A percentile compares a stretch with the other conserved stretches of the same genome.
Evolutionary conservation across 2,113 vertebrate species (phyloP).

Genomic region (Elaphurus davidianus): DNA sequence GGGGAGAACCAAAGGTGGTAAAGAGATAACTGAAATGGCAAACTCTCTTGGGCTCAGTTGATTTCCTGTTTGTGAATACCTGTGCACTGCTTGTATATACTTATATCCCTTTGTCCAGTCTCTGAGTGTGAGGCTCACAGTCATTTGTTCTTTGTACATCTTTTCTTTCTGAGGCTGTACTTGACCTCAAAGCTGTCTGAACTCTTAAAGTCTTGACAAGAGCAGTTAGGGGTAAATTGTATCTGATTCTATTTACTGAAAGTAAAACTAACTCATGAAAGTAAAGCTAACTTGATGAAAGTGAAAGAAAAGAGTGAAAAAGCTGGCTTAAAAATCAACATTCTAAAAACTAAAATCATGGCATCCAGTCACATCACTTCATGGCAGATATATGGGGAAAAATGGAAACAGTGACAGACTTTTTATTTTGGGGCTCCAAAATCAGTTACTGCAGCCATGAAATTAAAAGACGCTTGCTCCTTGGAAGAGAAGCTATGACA

Average conservation of each 20-base stretch:
- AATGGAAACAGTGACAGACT: background rate
- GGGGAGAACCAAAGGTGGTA: background rate
- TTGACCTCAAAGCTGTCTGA: background rate
- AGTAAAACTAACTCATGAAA: background rate
- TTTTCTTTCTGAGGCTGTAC: background rate
- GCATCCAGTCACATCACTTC: background rate
- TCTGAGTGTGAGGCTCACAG: background rate
- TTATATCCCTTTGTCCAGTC: rapidly evolving
- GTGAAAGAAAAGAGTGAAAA: background rate
- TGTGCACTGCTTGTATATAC: rapidly evolving
- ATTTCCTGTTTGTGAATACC: background rate
- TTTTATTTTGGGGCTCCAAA: background rate
- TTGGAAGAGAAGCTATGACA: background rate
- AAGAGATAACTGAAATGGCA: background rate
- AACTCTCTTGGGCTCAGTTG: background rate
- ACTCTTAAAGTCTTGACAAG: background rate
- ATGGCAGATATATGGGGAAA: background rate
- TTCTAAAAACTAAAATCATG: background rate
- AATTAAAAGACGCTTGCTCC: background rate
- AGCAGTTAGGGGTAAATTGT: background rate
- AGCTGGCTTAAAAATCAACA: background rate
- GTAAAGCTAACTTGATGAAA: background rate
- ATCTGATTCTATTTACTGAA: background rate
- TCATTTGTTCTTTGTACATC: background rate
- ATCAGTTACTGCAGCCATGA: background rate